A percentile compares a stretch with the other conserved stretches of the same genome.
These are phyloP conservation scores for Empidonax alnorum DNA, from an alignment of 2,113 vertebrate species.

Conservation along the genomic window DNA sequence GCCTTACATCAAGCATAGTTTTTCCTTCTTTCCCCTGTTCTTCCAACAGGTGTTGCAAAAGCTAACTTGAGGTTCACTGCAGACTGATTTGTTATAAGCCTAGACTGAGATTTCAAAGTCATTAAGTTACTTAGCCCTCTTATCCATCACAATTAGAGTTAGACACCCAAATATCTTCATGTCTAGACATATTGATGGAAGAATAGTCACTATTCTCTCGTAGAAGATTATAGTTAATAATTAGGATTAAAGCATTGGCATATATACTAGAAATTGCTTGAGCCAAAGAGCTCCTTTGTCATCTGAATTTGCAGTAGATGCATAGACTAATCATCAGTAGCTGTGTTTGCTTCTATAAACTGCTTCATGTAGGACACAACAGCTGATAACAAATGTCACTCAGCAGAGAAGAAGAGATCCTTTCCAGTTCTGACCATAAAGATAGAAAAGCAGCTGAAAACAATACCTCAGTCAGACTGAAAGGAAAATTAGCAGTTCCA, in stretches of 20 bases:
- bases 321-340: background rate
- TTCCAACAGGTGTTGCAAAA: background rate
- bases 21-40: background rate
- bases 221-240: constrained; percentile 29
- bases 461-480: background rate
- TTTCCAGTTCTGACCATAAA: background rate
- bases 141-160: background rate
- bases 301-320: background rate
- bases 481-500: background rate
- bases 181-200: constrained; percentile 33
- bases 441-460: background rate
- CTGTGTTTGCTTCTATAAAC: background rate
- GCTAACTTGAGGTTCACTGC: background rate
- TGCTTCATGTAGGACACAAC: rapidly evolving
- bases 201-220: background rate
- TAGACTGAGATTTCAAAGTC: background rate
- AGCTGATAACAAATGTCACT: background rate
- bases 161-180: background rate
- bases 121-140: background rate
- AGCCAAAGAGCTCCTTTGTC: background rate
- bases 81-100: background rate
- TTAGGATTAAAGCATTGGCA: background rate
- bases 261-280: background rate
- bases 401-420: background rate
- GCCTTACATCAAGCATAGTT: background rate